These are phyloP conservation scores for Silurus asotus DNA, from an alignment of 2,113 vertebrate species.

Conservation along the genomic window DNA sequence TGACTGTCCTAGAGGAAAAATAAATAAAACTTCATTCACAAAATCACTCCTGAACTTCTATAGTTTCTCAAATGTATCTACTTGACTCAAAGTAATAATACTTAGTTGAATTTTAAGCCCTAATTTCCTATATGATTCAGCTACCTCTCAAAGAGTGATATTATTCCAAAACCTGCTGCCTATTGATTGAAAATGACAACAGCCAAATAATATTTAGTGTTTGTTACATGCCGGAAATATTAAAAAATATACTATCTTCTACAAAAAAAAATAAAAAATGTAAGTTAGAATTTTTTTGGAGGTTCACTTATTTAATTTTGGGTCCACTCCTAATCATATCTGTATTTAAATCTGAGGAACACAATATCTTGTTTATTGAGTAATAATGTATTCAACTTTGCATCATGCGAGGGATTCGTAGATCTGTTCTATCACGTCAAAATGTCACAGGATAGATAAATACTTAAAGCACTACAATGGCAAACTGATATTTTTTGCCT, in stretches of 20 bases:
- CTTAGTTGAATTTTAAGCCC: too few species aligned
- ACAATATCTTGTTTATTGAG: background rate
- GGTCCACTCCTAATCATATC: background rate
- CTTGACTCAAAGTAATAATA: background rate
- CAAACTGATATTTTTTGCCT: background rate
- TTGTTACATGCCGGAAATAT: background rate
- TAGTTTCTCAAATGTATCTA: too few species aligned
- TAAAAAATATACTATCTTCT: background rate
- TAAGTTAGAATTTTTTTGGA: background rate
- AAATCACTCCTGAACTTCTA: background rate
- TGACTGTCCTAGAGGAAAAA: background rate
- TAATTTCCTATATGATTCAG: too few species aligned
- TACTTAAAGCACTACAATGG: background rate
- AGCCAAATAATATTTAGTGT: background rate
- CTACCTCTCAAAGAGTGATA: background rate
- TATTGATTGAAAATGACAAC: background rate
- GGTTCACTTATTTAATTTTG: background rate
- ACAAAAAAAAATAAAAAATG: background rate
- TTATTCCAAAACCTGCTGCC: background rate
- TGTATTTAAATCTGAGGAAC: background rate
- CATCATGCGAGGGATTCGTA: background rate
- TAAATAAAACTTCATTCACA: background rate
- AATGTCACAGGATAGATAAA: background rate
- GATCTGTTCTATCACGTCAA: background rate
- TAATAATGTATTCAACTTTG: background rate